Evolutionary conservation across 1,140 invertebrate species (phyloP), one percentile per base, ranked within the genome.

Genomic region (Lysiphlebus fabarum): DNA sequence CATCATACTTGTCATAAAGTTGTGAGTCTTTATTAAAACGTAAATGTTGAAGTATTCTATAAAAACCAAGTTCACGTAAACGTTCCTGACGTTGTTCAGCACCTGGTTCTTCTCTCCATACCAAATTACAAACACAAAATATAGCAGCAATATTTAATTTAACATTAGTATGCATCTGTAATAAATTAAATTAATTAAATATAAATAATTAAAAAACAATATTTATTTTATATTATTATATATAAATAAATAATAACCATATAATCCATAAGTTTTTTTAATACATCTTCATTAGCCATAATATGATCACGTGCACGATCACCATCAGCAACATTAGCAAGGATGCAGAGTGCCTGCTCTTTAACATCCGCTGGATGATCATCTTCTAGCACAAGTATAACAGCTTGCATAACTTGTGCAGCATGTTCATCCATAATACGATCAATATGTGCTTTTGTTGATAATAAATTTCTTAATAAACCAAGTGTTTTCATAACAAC

Each of bases 401-500:
- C 89, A 17, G 89, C 89, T 81, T 95, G 91, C 89, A 96, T 94
- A 26, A 95, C 88, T 73, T 96, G 90, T 43, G 87, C 86, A 2
- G 93, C 92, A 78, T 95, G 91, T 43, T 89, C 82, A 62, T 82
- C 84, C 93, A 96, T 96, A 61, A 96, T 95, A 50, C 87, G 85
- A 77, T 96, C 94, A 61, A 96, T 95, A 69, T 96, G 91, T 57
- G 87, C 84, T 70, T 92, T 87, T n/a, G 88, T 91, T 12, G 91
- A 92, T 1, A 97, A 82, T 44, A 97, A 78, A 81, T 97, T 96
- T 59, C 95, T 77, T 53, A 96, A 76, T 11, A 96, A 75, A 2
- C 93, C 93, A 14, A 96, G 76, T 0, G 93, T 95, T 77, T 96
- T 96, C 90, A 96, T 93, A 37, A 96, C 81, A 58, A 96, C 89